phyloP scores from a whole-genome alignment of 1,140 invertebrate species.

The Drosophila ananassae region DNA sequence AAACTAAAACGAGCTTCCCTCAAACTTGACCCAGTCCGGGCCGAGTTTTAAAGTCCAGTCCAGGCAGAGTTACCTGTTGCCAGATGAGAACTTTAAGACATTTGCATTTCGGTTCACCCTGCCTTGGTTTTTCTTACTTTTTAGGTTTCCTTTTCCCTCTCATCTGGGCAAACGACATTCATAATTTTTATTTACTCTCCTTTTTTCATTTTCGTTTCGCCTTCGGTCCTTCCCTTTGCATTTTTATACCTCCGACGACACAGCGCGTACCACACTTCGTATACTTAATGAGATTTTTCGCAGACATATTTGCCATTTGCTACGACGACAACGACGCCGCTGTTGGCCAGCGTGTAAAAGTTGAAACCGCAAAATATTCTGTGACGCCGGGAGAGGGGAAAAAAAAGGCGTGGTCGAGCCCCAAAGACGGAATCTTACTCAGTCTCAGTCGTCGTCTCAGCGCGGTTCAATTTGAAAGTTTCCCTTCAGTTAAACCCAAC shows the following conservation, averaged over 20 bases:
- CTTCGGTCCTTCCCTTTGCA: slow-evolving; percentile 24
- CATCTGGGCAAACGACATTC: slow-evolving; percentile 61
- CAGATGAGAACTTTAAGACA: slow-evolving; percentile 35
- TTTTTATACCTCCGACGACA: slow-evolving; percentile 51
- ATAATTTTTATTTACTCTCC: slow-evolving; percentile 77
- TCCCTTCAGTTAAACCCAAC: slow-evolving; percentile 62
- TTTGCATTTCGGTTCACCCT: slow-evolving; percentile 8
- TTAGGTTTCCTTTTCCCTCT: slow-evolving; percentile 6
- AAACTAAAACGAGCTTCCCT: slow-evolving; percentile 25
- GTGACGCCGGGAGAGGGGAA: background rate
- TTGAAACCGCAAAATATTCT: slow-evolving; percentile 67
- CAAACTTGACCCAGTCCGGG: slow-evolving; percentile 54
- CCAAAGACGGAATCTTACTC: background rate
- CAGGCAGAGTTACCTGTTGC: slow-evolving; percentile 61
- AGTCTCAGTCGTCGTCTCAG: slow-evolving; percentile 8
- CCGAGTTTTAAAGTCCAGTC: slow-evolving; percentile 2
- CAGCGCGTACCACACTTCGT: slow-evolving; percentile 53
- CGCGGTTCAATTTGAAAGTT: slow-evolving; percentile 77
- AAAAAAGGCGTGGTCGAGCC: slow-evolving; percentile 5
- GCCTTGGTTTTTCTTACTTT: slow-evolving; percentile 16
- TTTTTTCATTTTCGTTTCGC: slow-evolving; percentile 41
- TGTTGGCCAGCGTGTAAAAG: slow-evolving; percentile 52
- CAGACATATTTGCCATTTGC: slow-evolving; percentile 77
- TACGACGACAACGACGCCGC: slow-evolving; percentile 20
- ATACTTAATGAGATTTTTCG: slow-evolving; percentile 79